Evolutionary conservation across 1,140 invertebrate species (phyloP), one percentile per base, ranked within the genome.

Genomic region (Habropoda laboriosa): DNA sequence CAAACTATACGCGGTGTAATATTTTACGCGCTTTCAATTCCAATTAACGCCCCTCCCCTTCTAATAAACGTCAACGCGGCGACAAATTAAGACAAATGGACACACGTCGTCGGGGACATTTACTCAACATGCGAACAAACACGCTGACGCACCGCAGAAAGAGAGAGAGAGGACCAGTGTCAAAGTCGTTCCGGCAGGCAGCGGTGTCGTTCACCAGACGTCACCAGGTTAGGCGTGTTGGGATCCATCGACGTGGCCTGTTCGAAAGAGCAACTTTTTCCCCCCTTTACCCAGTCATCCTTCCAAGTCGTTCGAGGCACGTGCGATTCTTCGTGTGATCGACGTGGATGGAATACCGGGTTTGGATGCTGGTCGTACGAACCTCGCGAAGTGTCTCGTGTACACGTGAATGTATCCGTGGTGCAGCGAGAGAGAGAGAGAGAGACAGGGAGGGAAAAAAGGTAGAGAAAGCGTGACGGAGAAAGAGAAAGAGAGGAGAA

Each of bases 341-440:
- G 66, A 77, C 75, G 75, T 77, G 76, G 76, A 79, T 45, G 57
- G 76, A 79, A 73, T 79, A 79, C 76, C 30, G 13, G 45, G 60
- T 13, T 16, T 12, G 61, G 66, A 58, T 82, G 63, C 55, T 58
- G 55, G 16, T 38, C 35, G 45, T 35, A 64, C 47, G 38, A 38
- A 61, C 67, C 40, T 8, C 16, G 58, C 32, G 10, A 38, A 40
- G 24, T 53, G 57, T 71, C 67, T 24, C 18, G 18, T 3, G 47
- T 24, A 35, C 6, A 8, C 30, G 49, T 18, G 57, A 58, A 21
- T 21, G 40, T 27, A 30, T 42, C 16, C 10, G 38, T 21, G 10
- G 21, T 35, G 35, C 18, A 47, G 47, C 53, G 53, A n/a, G 27
- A 18, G 24, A 12, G 60, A 58, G 58, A 75, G 40, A 57, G 40